phyloP scores from a whole-genome alignment of 2,888 invertebrate genomes.

The Sinopyrophorus schimmeli region DNA sequence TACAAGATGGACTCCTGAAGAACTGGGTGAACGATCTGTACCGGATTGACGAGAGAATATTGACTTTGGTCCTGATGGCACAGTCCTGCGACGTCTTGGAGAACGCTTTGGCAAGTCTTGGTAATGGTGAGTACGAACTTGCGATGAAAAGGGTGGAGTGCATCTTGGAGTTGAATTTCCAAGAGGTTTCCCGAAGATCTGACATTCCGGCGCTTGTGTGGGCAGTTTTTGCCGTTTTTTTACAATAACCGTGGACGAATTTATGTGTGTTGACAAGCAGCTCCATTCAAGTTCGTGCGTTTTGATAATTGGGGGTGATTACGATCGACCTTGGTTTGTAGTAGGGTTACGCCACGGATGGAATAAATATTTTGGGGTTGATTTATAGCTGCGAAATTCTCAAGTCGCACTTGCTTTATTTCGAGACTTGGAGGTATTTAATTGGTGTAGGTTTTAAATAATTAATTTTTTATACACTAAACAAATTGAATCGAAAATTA shows the following conservation, averaged over 20 bases:
- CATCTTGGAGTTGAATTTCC: conserved; percentile 94
- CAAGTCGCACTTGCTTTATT: no score
- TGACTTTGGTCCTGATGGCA: conserved; percentile 92
- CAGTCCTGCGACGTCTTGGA: conserved; percentile 98
- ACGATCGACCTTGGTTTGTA: no score
- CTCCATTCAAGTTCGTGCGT: no score
- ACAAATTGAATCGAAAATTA: no score
- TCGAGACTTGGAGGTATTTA: no score
- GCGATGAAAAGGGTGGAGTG: conserved; percentile 97
- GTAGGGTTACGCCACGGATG: no score
- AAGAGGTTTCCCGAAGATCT: conserved; percentile 89
- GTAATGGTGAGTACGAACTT: conserved; percentile 95
- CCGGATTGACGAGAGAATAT: conserved; percentile 91
- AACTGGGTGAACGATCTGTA: conserved; percentile 97
- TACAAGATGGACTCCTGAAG: conserved; percentile 93
- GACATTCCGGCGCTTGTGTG: conserved; percentile 94
- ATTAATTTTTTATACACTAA: no score
- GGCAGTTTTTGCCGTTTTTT: conserved; percentile 98
- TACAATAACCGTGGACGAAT: conserved; percentile 77
- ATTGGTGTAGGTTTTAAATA: no score
- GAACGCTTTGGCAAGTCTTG: conserved; percentile 97
- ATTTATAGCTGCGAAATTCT: no score
- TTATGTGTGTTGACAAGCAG: no score
- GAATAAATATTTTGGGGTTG: no score
- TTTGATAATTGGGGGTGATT: no score